Evolutionary conservation across 1,140 invertebrate species (phyloP), one percentile per base, ranked within the genome.

Genomic region (Aphelinus atriplicis): DNA sequence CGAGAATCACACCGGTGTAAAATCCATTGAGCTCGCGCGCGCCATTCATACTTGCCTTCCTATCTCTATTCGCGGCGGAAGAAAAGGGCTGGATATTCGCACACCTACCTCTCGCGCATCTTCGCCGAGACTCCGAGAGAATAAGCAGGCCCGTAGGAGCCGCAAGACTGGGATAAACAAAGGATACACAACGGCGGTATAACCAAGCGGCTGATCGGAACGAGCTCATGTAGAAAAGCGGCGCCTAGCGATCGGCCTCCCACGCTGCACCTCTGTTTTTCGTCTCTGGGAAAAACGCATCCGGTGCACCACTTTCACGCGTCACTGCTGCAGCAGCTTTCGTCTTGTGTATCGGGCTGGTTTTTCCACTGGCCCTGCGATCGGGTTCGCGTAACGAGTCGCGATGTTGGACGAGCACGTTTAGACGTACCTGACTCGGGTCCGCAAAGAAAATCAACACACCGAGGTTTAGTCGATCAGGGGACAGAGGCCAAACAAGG

Each of bases 1-100:
- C 53, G 47, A 46, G 10, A 48, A 6, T 50, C 57, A 66, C 67
- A 7, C 56, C 61, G 9, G 42, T 51, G 55, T 73, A 42, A 73
- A 73, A 73, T 51, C 53, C 56, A 66, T 58, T 58, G 62, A 66
- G 47, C 43, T 60, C 7, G 62, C 10, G 57, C 42, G 68, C 48
- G 58, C 51, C 9, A 9, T 46, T 67, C 51, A 56, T 55, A 55
- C 45, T 53, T 10, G 45, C 42, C 7, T 67, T 67, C 56, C 61
- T 26, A 50, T 61, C 42, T 42, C 60, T 42, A 3, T 45, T 57
- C 56, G 3, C 26, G 26, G 3, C 56, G 56, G 26, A 57, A 57
- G 10, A 10, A 57, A 10, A n/a, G 10, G 10, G 10, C 3, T 57
- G 4, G 26, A 57, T 46, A 63, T 63, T 63, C 46, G n/a, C 45